Evolutionary conservation across 2,113 vertebrate species (phyloP), one percentile per base, ranked within the genome.

Genomic region (Rhegmatorhina hoffmannsi): DNA sequence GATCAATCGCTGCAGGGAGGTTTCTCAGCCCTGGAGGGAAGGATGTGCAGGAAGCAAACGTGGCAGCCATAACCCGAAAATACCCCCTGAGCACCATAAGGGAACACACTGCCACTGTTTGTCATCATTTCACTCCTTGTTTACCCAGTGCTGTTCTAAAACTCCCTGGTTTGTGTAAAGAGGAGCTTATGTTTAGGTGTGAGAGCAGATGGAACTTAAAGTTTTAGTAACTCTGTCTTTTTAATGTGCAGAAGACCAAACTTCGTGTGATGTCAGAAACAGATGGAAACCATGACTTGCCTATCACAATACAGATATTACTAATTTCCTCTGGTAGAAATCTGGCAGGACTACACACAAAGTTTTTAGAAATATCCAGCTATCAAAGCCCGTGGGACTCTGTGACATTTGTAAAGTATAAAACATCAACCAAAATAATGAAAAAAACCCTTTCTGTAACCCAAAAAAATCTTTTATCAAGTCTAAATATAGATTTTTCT

Each of bases 181-280:
- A 68, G 68, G 80, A 84, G n/a, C 72, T 91, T 89, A 62, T 62
- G 75, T 66, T 95, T 66, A 87, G 67, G 68, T 89, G 73, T 66
- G 68, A 90, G 31, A 95, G 87, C 87, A 95, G 89, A 92, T 89
- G 87, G 84, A 67, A 95, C 12, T 24, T 49, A 5, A 80, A 73
- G 29, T 80, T 95, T 60, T 16, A 52, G 59, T 55, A 38, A 43
- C 1, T 4, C 17, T 47, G 72, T n/a, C 49, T 66, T 79, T 83
- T 85, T 60, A 80, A 53, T 12, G n/a, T 5, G n/a, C 14, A 7
- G 49, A 60, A 90, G 53, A 73, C 14, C 58, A 90, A 89, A 89
- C 47, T 73, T 88, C 64, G 34, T 67, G 50, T 91, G 53, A 34
- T 76, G 58, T 80, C 72, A 77, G 63, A 64, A 93, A 25, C 46